Conservation (phyloP, 2,888 invertebrate species). For the Lumbricus terrestris region DNA sequence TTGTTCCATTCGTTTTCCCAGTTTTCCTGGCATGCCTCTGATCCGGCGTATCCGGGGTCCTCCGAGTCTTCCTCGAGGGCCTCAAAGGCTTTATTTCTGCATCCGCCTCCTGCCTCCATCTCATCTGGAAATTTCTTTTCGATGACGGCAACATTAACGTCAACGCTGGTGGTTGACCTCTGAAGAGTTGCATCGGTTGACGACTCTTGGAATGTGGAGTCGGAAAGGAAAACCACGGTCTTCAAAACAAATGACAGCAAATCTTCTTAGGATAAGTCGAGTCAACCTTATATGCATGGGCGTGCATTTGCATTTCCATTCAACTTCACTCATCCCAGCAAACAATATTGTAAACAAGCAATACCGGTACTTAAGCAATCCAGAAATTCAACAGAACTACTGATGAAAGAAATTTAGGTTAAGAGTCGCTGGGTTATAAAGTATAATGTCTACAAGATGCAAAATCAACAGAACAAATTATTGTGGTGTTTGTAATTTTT, state of each 20-base stretch:
- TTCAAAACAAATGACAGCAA: not conserved
- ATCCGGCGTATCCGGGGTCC: not conserved
- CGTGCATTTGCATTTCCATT: too few species aligned
- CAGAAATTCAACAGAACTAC: too few species aligned
- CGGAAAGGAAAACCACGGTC: not conserved
- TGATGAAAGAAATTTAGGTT: too few species aligned
- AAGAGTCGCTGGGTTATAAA: too few species aligned
- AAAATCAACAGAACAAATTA: too few species aligned
- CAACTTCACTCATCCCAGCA: not conserved
- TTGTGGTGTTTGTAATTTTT: too few species aligned
- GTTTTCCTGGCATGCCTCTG: not conserved
- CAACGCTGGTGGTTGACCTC: not conserved
- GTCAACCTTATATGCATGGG: too few species aligned
- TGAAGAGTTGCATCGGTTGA: not conserved
- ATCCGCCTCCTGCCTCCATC: not conserved
- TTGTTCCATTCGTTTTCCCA: conserved; percentile 12
- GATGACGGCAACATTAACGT: not conserved
- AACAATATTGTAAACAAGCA: too few species aligned
- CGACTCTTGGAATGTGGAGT: not conserved
- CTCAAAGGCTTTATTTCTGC: not conserved
- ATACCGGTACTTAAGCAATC: too few species aligned
- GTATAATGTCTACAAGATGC: too few species aligned
- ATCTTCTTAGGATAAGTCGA: not conserved
- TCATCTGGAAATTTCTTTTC: not conserved
- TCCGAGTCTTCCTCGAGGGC: not conserved